Evolutionary conservation across 2,797 vertebrate genomes (phyloP), one percentile per base, ranked within the genome.

Genomic region (Adelosebastes latens): DNA sequence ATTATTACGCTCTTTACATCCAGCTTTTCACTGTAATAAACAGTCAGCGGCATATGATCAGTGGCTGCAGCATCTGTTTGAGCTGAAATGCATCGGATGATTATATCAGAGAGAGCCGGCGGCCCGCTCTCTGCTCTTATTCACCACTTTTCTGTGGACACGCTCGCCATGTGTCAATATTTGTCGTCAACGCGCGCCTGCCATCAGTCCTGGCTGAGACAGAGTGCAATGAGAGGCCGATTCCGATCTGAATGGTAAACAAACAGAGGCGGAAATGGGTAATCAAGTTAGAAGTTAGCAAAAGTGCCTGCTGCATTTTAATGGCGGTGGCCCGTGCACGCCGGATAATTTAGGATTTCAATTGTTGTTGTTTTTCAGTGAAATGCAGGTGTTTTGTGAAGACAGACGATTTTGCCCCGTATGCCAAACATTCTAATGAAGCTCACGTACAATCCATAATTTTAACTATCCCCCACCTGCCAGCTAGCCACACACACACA

Each of bases 401-500:
- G 90, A 94, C 81, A 56, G 88, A 92, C 72, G 83, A 80, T 84
- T 90, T 90, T 88, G 88, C 80, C 88, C 87, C 5, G 72, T 73
- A 90, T 89, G 90, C 89, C 91, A 93, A 93, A 92, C 91, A 92
- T 89, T 94, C 86, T 93, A 94, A 94, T 94, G 92, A 95, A 90
- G 85, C 93, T 91, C 86, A 88, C 88, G 87, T 86, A 88, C 87
- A 46, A 92, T 93, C 90, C 92, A 93, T 92, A 92, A 94, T 93
- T 92, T 89, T 88, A 90, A 91, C 89, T 91, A 87, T 90, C 88
- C 91, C 84, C 93, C 92, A 92, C 92, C 91, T 92, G 90, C 90
- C 90, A 92, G 87, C 76, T 31, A 74, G 61, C 65, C 85, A 65
- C 80, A 67, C 82, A 82, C 83, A 83, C 82, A 82, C 61, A 82